These are phyloP conservation scores for Agrilus planipennis DNA, from an alignment of 1,140 invertebrate species.

Conservation along the genomic window DNA sequence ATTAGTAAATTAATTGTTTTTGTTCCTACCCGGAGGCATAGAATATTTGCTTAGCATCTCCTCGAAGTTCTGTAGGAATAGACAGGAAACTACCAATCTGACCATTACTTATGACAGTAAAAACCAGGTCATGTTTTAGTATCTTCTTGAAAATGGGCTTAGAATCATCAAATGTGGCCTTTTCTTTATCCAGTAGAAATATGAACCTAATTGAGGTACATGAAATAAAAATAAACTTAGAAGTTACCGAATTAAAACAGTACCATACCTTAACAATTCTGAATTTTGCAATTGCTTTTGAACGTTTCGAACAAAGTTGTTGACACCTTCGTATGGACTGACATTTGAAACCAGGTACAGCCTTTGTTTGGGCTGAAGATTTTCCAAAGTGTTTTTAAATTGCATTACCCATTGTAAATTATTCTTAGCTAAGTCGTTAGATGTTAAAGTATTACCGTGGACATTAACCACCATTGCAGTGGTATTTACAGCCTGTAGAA, in stretches of 20 bases:
- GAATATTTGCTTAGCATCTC: slow-evolving; percentile 15
- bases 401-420: slow-evolving; percentile 23
- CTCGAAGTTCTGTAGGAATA: slow-evolving; percentile 19
- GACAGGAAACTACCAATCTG: slow-evolving; percentile 17
- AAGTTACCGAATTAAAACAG: slow-evolving; percentile 12
- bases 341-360: slow-evolving; percentile 20
- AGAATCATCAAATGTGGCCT: slow-evolving; percentile 11
- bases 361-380: slow-evolving; percentile 11
- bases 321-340: slow-evolving; percentile 25
- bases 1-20: no score
- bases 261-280: slow-evolving; percentile 11
- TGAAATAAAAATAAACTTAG: no score
- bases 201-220: no score
- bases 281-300: slow-evolving; percentile 3
- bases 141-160: slow-evolving; percentile 13
- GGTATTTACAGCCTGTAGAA: not conserved
- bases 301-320: slow-evolving; percentile 20
- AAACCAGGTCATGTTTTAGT: slow-evolving; percentile 17
- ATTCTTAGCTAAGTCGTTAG: slow-evolving; percentile 22
- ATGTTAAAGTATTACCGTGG: slow-evolving; percentile 23
- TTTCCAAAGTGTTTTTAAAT: slow-evolving; percentile 16
- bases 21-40: no score
- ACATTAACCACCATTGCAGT: slow-evolving; percentile 15
- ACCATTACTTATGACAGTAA: slow-evolving; percentile 22
- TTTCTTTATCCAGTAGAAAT: slow-evolving; percentile 25